Evolutionary conservation across 1,140 invertebrate species (phyloP), one percentile per base, ranked within the genome.

Genomic region (Camponotus pennsylvanicus): DNA sequence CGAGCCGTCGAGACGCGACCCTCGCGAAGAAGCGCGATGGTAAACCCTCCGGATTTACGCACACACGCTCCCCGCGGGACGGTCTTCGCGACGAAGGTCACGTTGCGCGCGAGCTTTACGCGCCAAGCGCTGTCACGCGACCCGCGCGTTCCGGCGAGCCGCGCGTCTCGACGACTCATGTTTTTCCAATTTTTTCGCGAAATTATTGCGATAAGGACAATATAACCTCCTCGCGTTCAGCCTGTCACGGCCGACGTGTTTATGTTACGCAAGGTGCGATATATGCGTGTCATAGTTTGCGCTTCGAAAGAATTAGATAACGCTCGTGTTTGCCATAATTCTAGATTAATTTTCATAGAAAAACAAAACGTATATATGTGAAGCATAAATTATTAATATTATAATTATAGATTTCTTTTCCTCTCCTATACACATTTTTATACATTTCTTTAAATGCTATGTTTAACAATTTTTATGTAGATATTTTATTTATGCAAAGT

Each of bases 81-180:
- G 37, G 1, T 34, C 42, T 6, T 45, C 5, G 64, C 42, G 40
- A 83, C 11, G 79, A 83, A 83, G 79, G 79, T 83, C 79, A 75
- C 37, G 37, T 27, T 67, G 37, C 21, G 21, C 64, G 49, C 52
- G 40, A 73, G 40, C 78, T 82, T 82, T 42, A n/a, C 52, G 78
- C 78, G 64, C 78, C 64, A 69, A 70, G 64, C 77, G 63, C 34
- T 21, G 78, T 82, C 67, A 82, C 78, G 66, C 78, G 64, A 69
- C 18, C 34, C 34, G 34, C 49, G 40, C 27, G 32, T 42, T 27
- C 8, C 69, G 40, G 27, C 79, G 13, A n/a, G 13, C 6, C 27
- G 69, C 27, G 69, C 27, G 6, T 3, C 3, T 32, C 34, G 1
- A 8, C 9, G 49, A 9, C 40, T 9, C 15, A 5, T n/a, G 15